Percentiles rank a stretch among this genome's conserved stretches.
These are phyloP conservation scores for Rhagonycha fulva DNA, from an alignment of 2,888 invertebrate species.

Conservation along the genomic window DNA sequence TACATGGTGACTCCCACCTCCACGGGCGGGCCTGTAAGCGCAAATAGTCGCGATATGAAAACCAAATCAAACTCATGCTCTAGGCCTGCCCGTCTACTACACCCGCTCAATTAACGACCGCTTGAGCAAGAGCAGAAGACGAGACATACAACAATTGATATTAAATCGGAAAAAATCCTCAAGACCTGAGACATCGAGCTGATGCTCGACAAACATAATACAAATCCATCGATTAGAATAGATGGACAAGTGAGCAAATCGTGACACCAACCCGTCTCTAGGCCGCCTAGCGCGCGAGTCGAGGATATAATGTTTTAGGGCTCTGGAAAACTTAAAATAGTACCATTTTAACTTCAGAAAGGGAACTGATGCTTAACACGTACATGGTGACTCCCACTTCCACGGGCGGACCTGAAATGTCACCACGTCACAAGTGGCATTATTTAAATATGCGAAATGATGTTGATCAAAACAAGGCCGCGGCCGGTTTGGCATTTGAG, in stretches of 20 bases:
- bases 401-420: constrained; percentile 93
- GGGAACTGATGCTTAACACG: constrained; percentile 97
- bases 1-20: constrained; percentile 98
- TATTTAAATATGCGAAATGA: constrained; percentile 36
- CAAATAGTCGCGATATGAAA: constrained; percentile 43
- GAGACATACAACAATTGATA: constrained; percentile 36
- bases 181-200: constrained; percentile 97
- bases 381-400: constrained; percentile 98
- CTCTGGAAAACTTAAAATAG: constrained; percentile 39
- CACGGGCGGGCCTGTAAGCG: constrained; percentile 90
- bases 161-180: constrained; percentile 70
- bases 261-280: constrained; percentile 49
- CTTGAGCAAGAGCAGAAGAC: constrained; percentile 44
- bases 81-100: constrained; percentile 50
- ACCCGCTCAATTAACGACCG: constrained; percentile 45
- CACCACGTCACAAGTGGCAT: constrained; percentile 46
- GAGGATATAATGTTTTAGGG: constrained; percentile 45
- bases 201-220: constrained; percentile 94
- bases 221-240: constrained; percentile 83
- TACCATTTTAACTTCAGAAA: constrained; percentile 99
- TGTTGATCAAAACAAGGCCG: constrained; percentile 18
- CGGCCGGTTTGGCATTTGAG: neutral
- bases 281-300: constrained; percentile 53
- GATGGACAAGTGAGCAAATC: constrained; percentile 85
- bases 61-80: constrained; percentile 50